Base-by-base conservation (phyloP, 2,888 invertebrate species). In the Anagyrus pseudococci region DNA sequence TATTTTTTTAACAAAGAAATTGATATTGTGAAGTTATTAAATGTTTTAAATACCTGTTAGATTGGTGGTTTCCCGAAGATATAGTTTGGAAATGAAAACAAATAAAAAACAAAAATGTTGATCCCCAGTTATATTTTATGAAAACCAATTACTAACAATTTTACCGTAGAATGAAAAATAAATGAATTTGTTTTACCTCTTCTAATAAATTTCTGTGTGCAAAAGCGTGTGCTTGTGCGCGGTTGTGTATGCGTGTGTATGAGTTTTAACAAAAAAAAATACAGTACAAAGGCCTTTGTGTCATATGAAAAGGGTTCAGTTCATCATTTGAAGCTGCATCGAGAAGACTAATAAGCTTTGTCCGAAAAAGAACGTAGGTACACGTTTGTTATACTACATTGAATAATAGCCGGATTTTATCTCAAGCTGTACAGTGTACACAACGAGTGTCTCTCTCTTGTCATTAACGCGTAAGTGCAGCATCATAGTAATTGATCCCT, bases 261-360 rank as follows among this genome's bases (percentile, higher is more conserved):
- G 6, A 55, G 58, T 58, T 37, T 49, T 60, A 60, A 57, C 19
- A 22, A 47, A 61, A 58, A 58, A 56, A 29, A 26, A 46, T 17
- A 53, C 29, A n/a, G 23, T 13, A 46, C 22, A 56, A 61, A 60
- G 44, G 41, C 26, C 25, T 49, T 48, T 58, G 65, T 62, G 58
- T 49, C 67, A 71, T 78, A 79, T 80, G 79, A 80, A 79, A 78
- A 78, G 80, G 80, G 79, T 76, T 79, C 77, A 77, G 76, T 78
- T 77, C 79, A 73, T 67, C 79, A 76, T 78, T 80, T 80, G 79
- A 80, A 75, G 80, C 79, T 80, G 80, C 80, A 75, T 73, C 77
- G 71, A 77, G 79, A 76, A 78, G 75, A 76, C 73, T 72, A 75
- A 61, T 46, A 61, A 49, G 44, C 73, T 77, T 78, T 58, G 37